Conservation (phyloP, 2,888 invertebrate genomes). For the Coleophora flavipennella region DNA sequence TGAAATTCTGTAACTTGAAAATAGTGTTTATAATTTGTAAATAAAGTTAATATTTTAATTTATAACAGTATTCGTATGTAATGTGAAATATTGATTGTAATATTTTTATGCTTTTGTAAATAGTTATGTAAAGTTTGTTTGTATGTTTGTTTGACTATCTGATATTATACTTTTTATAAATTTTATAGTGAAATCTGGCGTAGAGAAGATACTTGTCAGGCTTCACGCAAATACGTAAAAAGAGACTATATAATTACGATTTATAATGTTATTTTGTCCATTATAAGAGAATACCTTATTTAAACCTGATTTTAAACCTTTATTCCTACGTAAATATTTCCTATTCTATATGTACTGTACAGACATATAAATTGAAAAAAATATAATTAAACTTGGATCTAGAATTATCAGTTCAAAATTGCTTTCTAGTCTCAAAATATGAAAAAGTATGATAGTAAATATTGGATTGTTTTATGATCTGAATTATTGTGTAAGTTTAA, state of each 20-base stretch:
- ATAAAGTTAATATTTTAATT: slow-evolving; percentile 38
- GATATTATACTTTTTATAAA: slow-evolving; percentile 24
- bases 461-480: slow-evolving; percentile 51
- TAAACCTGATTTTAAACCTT: too few relatives aligned
- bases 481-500: slow-evolving; percentile 47
- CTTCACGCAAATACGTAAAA: too few relatives aligned
- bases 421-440: slow-evolving; percentile 61
- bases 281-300: too few relatives aligned
- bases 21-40: slow-evolving; percentile 42
- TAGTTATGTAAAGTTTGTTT: not conserved
- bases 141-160: too few relatives aligned
- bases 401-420: slow-evolving; percentile 50
- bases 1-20: slow-evolving; percentile 33
- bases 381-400: slow-evolving; percentile 6
- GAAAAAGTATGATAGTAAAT: slow-evolving; percentile 46
- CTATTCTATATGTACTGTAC: too few relatives aligned
- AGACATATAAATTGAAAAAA: not conserved
- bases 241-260: slow-evolving; percentile 7
- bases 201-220: not conserved
- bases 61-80: slow-evolving; percentile 51
- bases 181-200: slow-evolving; percentile 2
- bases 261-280: slow-evolving; percentile 13
- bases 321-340: too few relatives aligned
- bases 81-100: slow-evolving; percentile 7
- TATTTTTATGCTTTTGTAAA: slow-evolving; percentile 3